A percentile compares a stretch with the other conserved stretches of the same genome.
Conservation (phyloP, 2,797 vertebrate species). For the Varecia variegata region DNA sequence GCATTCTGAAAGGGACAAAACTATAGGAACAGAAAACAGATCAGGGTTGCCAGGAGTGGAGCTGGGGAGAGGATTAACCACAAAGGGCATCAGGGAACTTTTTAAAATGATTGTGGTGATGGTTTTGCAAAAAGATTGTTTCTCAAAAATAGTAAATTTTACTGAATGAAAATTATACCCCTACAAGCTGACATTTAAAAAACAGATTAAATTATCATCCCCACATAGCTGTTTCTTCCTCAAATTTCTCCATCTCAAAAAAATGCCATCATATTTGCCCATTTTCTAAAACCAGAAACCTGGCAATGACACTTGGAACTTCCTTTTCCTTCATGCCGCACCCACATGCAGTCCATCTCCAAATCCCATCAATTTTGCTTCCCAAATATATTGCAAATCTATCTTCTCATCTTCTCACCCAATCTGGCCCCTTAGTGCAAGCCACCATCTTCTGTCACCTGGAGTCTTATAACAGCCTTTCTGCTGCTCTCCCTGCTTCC, state of each 20-base stretch:
- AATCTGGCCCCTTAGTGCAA: neutral
- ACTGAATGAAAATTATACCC: neutral
- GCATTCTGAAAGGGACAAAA: neutral
- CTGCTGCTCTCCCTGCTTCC: neutral
- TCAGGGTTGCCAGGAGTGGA: neutral
- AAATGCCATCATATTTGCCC: neutral
- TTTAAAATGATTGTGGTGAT: neutral
- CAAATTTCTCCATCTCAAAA: neutral
- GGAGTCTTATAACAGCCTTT: neutral
- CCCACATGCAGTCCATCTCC: neutral
- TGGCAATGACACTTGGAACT: neutral
- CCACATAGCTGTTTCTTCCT: neutral
- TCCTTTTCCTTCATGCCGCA: neutral
- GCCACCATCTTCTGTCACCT: neutral
- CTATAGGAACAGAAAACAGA: neutral
- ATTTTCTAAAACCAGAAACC: neutral
- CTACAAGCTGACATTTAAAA: neutral
- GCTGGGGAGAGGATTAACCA: neutral
- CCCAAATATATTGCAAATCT: neutral
- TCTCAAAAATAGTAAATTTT: conserved; percentile 3
- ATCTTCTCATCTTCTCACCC: neutral
- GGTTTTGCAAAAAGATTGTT: neutral
- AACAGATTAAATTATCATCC: neutral
- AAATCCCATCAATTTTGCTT: neutral
- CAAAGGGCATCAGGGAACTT: neutral